These are phyloP conservation scores for Euplagia quadripunctaria DNA, from an alignment of 2,888 invertebrate species.

Conservation along the genomic window DNA sequence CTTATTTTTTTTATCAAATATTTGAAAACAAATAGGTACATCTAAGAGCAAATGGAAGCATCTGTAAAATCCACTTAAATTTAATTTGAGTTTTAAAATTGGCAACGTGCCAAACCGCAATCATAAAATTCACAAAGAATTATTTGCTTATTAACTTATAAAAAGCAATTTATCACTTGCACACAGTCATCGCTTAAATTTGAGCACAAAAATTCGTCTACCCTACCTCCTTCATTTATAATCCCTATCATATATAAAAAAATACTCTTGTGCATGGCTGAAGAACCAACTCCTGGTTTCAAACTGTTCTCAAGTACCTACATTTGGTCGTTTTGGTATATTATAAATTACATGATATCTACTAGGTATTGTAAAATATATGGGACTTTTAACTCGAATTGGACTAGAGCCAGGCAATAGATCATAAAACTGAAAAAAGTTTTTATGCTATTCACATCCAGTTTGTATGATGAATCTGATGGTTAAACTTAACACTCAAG, in stretches of 20 bases:
- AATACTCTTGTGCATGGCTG: neutral
- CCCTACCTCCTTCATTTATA: too few species aligned
- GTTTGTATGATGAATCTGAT: too few species aligned
- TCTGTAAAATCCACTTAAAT: neutral
- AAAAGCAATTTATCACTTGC: neutral
- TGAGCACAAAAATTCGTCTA: too few species aligned
- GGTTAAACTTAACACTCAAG: too few species aligned
- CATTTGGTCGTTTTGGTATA: neutral
- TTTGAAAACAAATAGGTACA: neutral
- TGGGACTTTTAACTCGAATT: constrained; percentile 10
- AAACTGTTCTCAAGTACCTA: neutral
- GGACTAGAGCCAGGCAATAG: constrained; percentile 10
- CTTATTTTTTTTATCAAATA: neutral
- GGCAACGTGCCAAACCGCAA: neutral
- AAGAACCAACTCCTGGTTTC: neutral
- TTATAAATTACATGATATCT: neutral
- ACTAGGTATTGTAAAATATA: neutral
- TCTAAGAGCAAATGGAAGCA: too few species aligned
- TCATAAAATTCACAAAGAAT: neutral
- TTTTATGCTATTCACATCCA: neutral
- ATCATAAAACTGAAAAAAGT: constrained; percentile 9
- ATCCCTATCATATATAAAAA: neutral
- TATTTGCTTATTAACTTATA: too few species aligned
- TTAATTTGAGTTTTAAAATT: neutral
- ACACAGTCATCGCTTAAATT: too few species aligned